Evolutionary conservation across 2,113 vertebrate genomes (phyloP), one percentile per base, ranked within the genome.

Genomic region (Gallinago undulata): DNA sequence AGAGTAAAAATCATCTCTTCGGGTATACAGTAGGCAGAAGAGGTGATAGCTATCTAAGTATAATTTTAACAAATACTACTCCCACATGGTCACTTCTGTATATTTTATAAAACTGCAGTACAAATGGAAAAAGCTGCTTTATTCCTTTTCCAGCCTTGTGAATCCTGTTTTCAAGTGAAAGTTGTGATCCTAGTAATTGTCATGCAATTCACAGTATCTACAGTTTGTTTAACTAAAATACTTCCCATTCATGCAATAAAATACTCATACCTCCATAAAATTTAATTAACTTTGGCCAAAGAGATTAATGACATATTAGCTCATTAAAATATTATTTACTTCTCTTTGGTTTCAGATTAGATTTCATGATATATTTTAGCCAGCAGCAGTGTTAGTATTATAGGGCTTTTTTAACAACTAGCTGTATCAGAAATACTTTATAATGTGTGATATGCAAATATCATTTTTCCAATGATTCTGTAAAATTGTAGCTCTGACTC

Each of bases 181-280:
- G n/a, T 13, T 69, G 16, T 11, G 50, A 37, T 60, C 84, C 60
- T 37, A 68, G 70, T 28, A 60, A 93, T 39, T 96, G 35, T n/a
- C 50, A 55, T 75, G 63, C 91, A 83, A 97, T 98, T 98, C 97
- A 93, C 89, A 68, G 90, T 96, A 97, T 79, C 95, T 97, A 91
- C 98, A 96, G 92, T 87, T 68, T 97, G 91, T 97, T 98, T 98
- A 98, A 98, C 98, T 98, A 98, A 98, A 98, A 97, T 97, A 94
- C 91, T 96, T 97, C 55, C 37, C 35, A 12, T 70, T 93, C 74
- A 73, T 95, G 95, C 64, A 92, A 94, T 86, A 87, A 96, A 97
- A 96, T 96, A 95, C 70, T 93, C 91, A 78, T 93, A 87, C 94
- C 51, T 31, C 87, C 94, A 95, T 98, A 98, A 98, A 97, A 98